Percentiles rank a stretch among this genome's conserved stretches.
Evolutionary conservation across 2,888 invertebrate species (phyloP).

Genomic region (Chromoteleia sp.): DNA sequence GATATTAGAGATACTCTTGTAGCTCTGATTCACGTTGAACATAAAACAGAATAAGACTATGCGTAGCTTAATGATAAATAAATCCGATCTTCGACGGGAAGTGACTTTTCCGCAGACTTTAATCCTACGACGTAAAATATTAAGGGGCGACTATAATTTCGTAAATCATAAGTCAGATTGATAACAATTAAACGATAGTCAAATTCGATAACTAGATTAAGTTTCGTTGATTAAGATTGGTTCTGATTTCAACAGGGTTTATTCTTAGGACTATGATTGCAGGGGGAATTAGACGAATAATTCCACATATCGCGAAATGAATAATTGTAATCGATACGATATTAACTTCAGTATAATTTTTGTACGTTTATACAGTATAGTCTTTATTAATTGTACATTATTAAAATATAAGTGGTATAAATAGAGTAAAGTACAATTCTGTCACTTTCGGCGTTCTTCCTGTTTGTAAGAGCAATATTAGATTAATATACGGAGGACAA

Average conservation of each 20-base stretch:
- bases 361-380: conserved; percentile 57
- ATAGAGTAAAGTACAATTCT: conserved; percentile 48
- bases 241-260: conserved; percentile 60
- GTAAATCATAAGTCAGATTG: conserved; percentile 39
- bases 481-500: not conserved
- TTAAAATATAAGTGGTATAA: conserved; percentile 37
- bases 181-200: conserved; percentile 20
- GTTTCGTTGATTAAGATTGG: conserved; percentile 41
- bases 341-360: conserved; percentile 59
- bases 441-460: conserved; percentile 43
- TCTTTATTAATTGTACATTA: conserved; percentile 53
- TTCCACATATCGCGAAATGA: conserved; percentile 61
- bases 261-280: conserved; percentile 50
- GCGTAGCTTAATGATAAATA: conserved; percentile 40
- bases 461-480: conserved; percentile 38
- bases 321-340: conserved; percentile 52
- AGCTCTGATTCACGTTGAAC: conserved; percentile 35
- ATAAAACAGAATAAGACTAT: conserved; percentile 32
- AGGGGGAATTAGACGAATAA: conserved; percentile 48
- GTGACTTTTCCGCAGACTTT: not conserved
- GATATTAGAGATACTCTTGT: conserved; percentile 30
- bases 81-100: conserved; percentile 34
- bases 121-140: conserved; percentile 37
- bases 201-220: conserved; percentile 40
- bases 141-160: conserved; percentile 42